Conservation (phyloP, 2,888 invertebrate species). For the Myathropa florea region DNA sequence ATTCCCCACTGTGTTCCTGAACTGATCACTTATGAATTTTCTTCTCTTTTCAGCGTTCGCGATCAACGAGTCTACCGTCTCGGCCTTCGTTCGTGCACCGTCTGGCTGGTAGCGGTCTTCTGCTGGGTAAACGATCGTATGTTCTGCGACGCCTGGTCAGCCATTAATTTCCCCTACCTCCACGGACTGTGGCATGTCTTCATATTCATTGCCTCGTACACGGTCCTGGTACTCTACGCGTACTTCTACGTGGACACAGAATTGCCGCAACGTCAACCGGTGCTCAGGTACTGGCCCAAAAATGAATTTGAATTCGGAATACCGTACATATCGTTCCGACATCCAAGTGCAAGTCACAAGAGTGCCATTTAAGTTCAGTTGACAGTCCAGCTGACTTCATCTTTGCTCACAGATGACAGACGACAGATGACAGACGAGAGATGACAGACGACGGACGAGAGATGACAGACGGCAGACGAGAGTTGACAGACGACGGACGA, state of each 20-base stretch:
- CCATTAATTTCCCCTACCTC: slow-evolving; percentile 90
- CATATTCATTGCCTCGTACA: slow-evolving; percentile 90
- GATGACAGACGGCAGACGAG: too few relatives aligned
- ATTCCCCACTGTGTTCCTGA: neutral
- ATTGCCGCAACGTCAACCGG: slow-evolving; percentile 86
- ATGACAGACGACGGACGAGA: too few relatives aligned
- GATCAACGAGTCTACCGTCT: slow-evolving; percentile 85
- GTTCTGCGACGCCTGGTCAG: slow-evolving; percentile 90
- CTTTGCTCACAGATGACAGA: too few relatives aligned
- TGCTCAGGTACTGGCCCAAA: slow-evolving; percentile 88
- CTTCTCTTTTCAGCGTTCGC: slow-evolving; percentile 74
- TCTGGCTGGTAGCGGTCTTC: slow-evolving; percentile 86
- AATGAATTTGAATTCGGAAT: slow-evolving; percentile 90
- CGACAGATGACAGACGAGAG: too few relatives aligned
- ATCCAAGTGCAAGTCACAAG: slow-evolving; percentile 82
- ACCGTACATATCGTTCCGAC: slow-evolving; percentile 87
- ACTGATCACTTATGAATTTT: neutral
- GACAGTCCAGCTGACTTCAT: neutral
- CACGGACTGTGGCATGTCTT: slow-evolving; percentile 92
- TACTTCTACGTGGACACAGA: slow-evolving; percentile 89
- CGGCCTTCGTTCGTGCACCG: slow-evolving; percentile 86
- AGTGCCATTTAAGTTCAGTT: slow-evolving; percentile 72
- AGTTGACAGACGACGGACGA: too few relatives aligned
- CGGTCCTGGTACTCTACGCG: slow-evolving; percentile 88
- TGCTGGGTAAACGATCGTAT: slow-evolving; percentile 90